phyloP scores from a whole-genome alignment of 2,797 vertebrate species.

The Pelobates cultripes region DNA sequence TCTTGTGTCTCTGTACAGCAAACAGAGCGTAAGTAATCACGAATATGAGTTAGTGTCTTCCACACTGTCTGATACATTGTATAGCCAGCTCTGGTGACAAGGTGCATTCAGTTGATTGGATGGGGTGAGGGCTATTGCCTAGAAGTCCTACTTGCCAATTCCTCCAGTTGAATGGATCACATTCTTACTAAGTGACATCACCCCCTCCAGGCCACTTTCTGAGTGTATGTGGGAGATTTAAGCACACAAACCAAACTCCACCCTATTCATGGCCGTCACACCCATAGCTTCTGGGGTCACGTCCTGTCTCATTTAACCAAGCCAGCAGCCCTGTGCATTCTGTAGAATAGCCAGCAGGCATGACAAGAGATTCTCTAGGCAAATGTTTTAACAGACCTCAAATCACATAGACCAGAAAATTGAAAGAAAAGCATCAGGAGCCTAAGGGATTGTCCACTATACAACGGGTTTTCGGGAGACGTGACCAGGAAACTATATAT shows the following conservation, averaged over 20 bases:
- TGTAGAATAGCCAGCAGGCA: not conserved
- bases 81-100: not conserved
- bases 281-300: conserved; percentile 22
- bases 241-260: conserved; percentile 41
- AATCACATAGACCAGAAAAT: no score
- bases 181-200: conserved; percentile 48
- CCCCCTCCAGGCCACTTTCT: conserved; percentile 34
- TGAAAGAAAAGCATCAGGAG: no score
- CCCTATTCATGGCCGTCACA: conserved; percentile 37
- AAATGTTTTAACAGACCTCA: no score
- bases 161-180: conserved; percentile 26
- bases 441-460: no score
- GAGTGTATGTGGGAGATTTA: conserved; percentile 43
- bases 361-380: no score
- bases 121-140: conserved; percentile 10
- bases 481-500: no score
- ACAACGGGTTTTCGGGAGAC: no score
- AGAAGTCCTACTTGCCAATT: conserved; percentile 16
- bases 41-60: not conserved
- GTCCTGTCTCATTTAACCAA: not conserved
- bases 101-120: not conserved
- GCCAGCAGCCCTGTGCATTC: not conserved
- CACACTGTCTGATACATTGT: no score
- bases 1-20: not conserved
- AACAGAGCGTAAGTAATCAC: not conserved